Evolutionary conservation across 2,113 vertebrate genomes (phyloP).

Genomic region (Alligator mississippiensis): DNA sequence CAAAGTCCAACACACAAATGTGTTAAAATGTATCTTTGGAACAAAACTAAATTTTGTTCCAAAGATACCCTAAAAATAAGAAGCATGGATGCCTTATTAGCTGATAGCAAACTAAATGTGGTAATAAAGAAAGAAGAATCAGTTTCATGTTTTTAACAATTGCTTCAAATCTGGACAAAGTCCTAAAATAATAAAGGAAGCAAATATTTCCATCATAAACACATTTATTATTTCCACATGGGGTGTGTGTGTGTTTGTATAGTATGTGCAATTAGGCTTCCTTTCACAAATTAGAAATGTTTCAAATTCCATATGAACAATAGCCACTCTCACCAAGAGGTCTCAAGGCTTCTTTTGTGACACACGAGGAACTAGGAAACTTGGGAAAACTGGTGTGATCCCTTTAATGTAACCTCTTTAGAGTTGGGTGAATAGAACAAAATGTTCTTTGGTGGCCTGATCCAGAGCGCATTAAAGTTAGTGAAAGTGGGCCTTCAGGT

Average conservation of each 20-base stretch:
- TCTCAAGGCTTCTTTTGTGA: constrained; percentile 66
- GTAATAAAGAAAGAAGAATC: constrained; percentile 57
- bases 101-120: constrained; percentile 23
- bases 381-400: constrained; percentile 50
- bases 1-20: background rate
- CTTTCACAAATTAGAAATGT: constrained; percentile 61
- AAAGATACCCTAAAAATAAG: background rate
- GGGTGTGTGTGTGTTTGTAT: constrained; percentile 37
- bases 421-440: background rate
- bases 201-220: constrained; percentile 72
- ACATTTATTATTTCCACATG: constrained; percentile 78
- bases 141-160: constrained; percentile 51
- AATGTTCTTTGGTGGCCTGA: background rate
- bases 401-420: constrained; percentile 19
- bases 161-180: constrained; percentile 69
- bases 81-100: constrained; percentile 29
- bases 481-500: background rate
- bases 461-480: background rate
- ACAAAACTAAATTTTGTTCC: background rate
- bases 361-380: constrained; percentile 51
- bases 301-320: constrained; percentile 51
- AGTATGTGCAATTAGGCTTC: constrained; percentile 38
- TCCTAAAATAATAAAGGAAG: constrained; percentile 73
- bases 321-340: constrained; percentile 54
- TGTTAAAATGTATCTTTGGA: background rate